Evolutionary conservation across 2,888 invertebrate genomes (phyloP).

Genomic region (Osmoderma eremita): DNA sequence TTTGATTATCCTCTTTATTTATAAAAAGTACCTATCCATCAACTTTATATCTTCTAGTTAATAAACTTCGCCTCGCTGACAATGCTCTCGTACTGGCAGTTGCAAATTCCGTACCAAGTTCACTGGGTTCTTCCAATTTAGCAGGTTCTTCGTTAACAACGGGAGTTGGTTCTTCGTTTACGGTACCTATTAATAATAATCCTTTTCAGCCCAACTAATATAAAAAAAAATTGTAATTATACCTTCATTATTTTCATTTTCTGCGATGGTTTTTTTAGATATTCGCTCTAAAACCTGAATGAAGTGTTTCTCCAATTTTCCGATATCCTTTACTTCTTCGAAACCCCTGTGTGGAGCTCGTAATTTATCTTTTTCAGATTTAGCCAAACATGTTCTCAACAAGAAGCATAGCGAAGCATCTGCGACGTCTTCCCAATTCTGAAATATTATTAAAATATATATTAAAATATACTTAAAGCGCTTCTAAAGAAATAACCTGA

Average conservation of each 20-base stretch:
- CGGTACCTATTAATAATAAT: constrained; percentile 1
- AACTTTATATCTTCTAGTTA: constrained; percentile 50
- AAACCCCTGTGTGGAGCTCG: constrained; percentile 67
- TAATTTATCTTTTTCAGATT: constrained; percentile 72
- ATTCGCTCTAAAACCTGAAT: constrained; percentile 59
- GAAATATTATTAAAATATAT: neutral
- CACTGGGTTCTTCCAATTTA: constrained; percentile 16
- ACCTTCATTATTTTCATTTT: constrained; percentile 22
- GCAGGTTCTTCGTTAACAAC: neutral
- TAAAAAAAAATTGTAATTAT: neutral
- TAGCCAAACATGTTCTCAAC: constrained; percentile 71
- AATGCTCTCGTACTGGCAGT: constrained; percentile 59
- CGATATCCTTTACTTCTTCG: constrained; percentile 59
- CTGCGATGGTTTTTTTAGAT: constrained; percentile 44
- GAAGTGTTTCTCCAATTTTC: constrained; percentile 61
- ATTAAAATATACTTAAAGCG: neutral
- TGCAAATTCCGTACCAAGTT: constrained; percentile 58
- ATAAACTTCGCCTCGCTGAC: constrained; percentile 57
- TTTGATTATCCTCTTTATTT: neutral
- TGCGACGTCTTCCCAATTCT: constrained; percentile 83
- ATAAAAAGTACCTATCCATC: constrained; percentile 27
- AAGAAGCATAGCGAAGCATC: constrained; percentile 74
- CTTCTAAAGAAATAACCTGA: constrained; percentile 54
- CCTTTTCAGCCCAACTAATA: neutral
- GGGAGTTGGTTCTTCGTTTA: neutral